These are phyloP conservation scores for Hestina assimilis DNA, from an alignment of 1,140 invertebrate species.

Conservation along the genomic window DNA sequence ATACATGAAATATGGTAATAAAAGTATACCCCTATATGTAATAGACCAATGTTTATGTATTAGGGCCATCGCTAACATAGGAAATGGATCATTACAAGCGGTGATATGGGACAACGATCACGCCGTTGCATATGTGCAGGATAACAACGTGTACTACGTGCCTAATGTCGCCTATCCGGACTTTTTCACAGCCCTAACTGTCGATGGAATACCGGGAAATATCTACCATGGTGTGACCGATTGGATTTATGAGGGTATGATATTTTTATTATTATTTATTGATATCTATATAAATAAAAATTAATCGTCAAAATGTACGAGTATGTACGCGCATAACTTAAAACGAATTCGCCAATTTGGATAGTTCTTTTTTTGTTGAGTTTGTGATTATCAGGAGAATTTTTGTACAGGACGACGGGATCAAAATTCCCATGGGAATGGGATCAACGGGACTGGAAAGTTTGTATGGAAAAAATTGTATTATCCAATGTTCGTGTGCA, in stretches of 20 bases:
- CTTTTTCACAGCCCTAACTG: conserved; percentile 78
- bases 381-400: too few relatives aligned
- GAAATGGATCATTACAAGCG: conserved; percentile 80
- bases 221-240: conserved; percentile 89
- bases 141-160: conserved; percentile 89
- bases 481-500: too few relatives aligned
- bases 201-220: conserved; percentile 79
- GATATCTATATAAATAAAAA: too few relatives aligned
- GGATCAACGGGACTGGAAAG: too few relatives aligned
- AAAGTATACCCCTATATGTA: neutral
- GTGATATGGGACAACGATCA: conserved; percentile 84
- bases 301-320: too few relatives aligned
- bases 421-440: too few relatives aligned
- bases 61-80: conserved; percentile 63
- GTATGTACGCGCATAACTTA: too few relatives aligned
- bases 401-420: too few relatives aligned
- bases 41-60: neutral
- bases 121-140: conserved; percentile 85
- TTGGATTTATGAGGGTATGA: conserved; percentile 84
- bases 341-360: too few relatives aligned
- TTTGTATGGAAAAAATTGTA: too few relatives aligned
- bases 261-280: too few relatives aligned
- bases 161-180: conserved; percentile 67
- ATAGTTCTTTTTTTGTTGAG: too few relatives aligned
- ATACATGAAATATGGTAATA: neutral